Evolutionary conservation across 2,888 invertebrate genomes (phyloP), one percentile per base, ranked within the genome.

Genomic region (Ryuthela nishihirai): DNA sequence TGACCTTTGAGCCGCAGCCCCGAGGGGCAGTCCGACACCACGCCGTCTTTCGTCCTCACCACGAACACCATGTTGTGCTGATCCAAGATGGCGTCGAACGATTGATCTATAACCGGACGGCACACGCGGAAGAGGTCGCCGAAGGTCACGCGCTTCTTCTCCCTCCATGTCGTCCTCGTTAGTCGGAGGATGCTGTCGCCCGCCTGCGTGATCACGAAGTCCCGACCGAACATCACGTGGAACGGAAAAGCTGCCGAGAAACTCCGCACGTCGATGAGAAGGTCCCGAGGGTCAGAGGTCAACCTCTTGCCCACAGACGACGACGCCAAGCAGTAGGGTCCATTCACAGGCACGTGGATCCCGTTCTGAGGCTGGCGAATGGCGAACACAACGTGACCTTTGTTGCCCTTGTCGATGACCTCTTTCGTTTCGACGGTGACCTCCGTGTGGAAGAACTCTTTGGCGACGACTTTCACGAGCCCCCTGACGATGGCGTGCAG

Each of bases 231-330:
- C 26, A 69, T 56, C 10, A 69, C 24, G 54, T 69, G 69, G 53
- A 70, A 69, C 1, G 69, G 69, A 50, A 69, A 69, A 1, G 65
- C 64, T 34, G 58, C 36, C 15, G 65, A 66, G 41, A 69, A 64
- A 10, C 62, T 52, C 12, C 47, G 23, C 9, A 55, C 54, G 18
- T 45, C 46, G 46, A 66, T 38, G 24, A 44, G 38, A 9, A 62
- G 34, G 20, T 65, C 67, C 10, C 54, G 18, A 1, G 66, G 64
- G 10, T 32, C 40, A 24, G 36, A n/a, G 48, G 61, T 65, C 10
- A 58, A 24, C 2, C 18, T 24, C 15, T 23, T 25, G 23, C 39
- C 53, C 4, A 41, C 20, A 6, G 15, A n/a, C 23, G 26, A 25
- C 9, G 54, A 55, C 10, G 41, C 40, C 20, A 46, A n/a, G 9